Conservation (phyloP, 2,797 vertebrate species). For the Sebastes steindachneri region DNA sequence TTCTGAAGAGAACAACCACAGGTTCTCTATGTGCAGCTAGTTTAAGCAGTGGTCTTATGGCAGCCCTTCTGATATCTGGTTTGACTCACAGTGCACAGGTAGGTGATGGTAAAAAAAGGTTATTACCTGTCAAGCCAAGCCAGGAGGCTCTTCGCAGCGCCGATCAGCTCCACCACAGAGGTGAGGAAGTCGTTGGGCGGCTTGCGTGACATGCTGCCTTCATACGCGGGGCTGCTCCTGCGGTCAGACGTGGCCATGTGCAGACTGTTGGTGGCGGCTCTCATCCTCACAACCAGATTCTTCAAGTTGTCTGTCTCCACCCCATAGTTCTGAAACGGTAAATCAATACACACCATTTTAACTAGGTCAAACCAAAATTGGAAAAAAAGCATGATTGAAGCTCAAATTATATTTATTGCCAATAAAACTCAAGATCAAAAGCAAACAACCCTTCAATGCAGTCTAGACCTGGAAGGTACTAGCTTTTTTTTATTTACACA, state of each 20-base stretch:
- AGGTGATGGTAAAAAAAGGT: not conserved
- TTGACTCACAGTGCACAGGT: not conserved
- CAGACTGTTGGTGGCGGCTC: constrained; percentile 89
- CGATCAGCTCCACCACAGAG: constrained; percentile 96
- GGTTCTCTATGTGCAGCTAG: not conserved
- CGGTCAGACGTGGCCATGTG: constrained; percentile 91
- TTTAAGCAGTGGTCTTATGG: not conserved
- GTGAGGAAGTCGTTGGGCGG: constrained; percentile 97
- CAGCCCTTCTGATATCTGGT: not conserved
- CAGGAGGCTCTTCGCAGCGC: constrained; percentile 93
- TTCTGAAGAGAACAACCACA: not conserved
- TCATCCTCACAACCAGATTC: constrained; percentile 91
- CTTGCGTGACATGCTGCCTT: constrained; percentile 87
- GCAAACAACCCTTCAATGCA: not conserved
- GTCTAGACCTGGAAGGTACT: constrained; percentile 3
- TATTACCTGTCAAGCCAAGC: constrained; percentile 94
- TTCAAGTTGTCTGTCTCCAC: constrained; percentile 97
- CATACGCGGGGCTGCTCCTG: constrained; percentile 87
- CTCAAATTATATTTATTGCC: not conserved
- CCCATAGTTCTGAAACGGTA: constrained; percentile 90
- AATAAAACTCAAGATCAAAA: not conserved
- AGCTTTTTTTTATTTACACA: not conserved
- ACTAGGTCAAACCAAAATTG: not conserved
- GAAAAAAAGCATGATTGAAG: not conserved
- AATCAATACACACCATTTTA: not conserved